Percentiles rank a stretch among this genome's conserved stretches.
These are phyloP conservation scores for Pantherophis alleghaniensis DNA, from an alignment of 2,797 vertebrate genomes.

Conservation along the genomic window DNA sequence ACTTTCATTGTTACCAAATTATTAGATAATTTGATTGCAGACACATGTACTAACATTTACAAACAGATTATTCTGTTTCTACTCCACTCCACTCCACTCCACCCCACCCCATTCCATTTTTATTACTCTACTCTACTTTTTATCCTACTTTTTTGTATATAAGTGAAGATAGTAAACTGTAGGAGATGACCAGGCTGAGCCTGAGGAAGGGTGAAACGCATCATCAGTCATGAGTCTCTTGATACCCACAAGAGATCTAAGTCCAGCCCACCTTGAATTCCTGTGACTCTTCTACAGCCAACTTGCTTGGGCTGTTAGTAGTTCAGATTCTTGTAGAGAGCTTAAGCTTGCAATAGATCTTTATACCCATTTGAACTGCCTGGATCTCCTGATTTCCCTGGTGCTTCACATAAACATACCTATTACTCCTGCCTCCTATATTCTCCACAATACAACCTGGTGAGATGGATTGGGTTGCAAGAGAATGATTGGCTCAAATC, in stretches of 20 bases:
- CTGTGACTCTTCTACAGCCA: not conserved
- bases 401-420: not conserved
- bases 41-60: not conserved
- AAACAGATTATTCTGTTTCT: not conserved
- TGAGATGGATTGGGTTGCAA: not conserved
- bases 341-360: not conserved
- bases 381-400: not conserved
- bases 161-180: not conserved
- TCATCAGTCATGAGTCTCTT: not conserved
- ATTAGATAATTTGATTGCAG: not conserved
- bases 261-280: not conserved
- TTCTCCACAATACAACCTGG: not conserved
- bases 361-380: not conserved
- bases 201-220: not conserved
- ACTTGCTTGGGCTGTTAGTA: not conserved
- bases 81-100: not conserved
- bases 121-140: not conserved
- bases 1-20: conserved; percentile 7
- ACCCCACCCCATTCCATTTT: not conserved
- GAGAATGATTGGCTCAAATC: not conserved
- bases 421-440: not conserved
- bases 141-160: not conserved
- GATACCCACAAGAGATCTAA: not conserved
- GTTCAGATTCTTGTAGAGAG: not conserved
- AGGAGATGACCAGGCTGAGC: not conserved